Percentiles rank a stretch among this genome's conserved stretches.
phyloP scores from a whole-genome alignment of 2,888 invertebrate species.

The Escarpia spicata region DNA sequence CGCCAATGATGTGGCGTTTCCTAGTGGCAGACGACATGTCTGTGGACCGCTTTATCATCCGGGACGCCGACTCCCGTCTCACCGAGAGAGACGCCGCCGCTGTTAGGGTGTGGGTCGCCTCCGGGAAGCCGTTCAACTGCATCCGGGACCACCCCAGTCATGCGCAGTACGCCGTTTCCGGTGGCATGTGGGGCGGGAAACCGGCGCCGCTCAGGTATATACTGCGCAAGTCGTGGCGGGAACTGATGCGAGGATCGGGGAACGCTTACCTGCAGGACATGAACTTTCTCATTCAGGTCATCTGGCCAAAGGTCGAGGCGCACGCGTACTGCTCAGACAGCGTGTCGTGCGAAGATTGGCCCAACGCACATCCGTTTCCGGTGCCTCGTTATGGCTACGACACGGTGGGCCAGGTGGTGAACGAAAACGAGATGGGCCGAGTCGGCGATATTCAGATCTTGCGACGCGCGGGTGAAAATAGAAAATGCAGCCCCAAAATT shows the following conservation, averaged over 20 bases:
- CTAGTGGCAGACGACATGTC: conserved; percentile 43
- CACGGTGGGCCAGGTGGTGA: conserved; percentile 43
- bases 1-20: conserved; percentile 49
- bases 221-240: conserved; percentile 37
- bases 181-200: conserved; percentile 45
- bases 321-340: conserved; percentile 44
- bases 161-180: conserved; percentile 40
- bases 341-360: conserved; percentile 43
- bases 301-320: conserved; percentile 42
- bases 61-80: conserved; percentile 42
- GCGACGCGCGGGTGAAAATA: conserved; percentile 30
- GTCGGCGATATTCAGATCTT: conserved; percentile 33
- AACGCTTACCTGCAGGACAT: conserved; percentile 42
- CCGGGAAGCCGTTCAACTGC: conserved; percentile 42
- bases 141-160: conserved; percentile 47
- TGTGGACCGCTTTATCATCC: conserved; percentile 43
- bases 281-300: conserved; percentile 37
- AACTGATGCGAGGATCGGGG: conserved; percentile 39
- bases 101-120: conserved; percentile 43
- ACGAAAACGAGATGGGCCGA: conserved; percentile 36
- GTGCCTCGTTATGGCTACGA: conserved; percentile 40
- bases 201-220: conserved; percentile 35
- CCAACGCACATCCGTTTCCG: conserved; percentile 41
- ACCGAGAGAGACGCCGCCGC: conserved; percentile 41
- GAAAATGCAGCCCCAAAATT: conserved; percentile 27